Conservation (phyloP, 2,797 vertebrate genomes). For the Okamejei kenojei region DNA sequence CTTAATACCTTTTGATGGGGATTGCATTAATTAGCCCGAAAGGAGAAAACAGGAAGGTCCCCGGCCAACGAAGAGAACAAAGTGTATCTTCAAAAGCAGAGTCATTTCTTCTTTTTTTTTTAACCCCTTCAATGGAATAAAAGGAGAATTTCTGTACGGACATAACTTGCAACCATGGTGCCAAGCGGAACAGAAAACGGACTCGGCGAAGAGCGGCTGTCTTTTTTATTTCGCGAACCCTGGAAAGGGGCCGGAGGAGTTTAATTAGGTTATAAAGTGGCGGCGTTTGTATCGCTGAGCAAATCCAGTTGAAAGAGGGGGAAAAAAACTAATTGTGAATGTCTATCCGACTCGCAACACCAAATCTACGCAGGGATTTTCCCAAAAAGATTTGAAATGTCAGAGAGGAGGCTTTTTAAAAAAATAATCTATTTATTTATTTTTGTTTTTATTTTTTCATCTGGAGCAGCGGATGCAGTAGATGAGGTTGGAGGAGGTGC, state of each 20-base stretch:
- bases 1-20: conserved; percentile 44
- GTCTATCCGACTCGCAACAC: not conserved
- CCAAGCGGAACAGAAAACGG: conserved; percentile 10
- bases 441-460: no score
- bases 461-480: no score
- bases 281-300: not conserved
- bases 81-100: conserved; percentile 46
- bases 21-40: conserved; percentile 46
- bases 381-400: conserved; percentile 48
- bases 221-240: not conserved
- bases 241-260: not conserved
- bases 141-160: conserved; percentile 42
- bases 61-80: conserved; percentile 39
- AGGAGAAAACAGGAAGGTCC: conserved; percentile 41
- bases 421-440: no score
- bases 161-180: conserved; percentile 40
- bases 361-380: conserved; percentile 29
- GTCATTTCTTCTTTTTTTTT: conserved; percentile 35
- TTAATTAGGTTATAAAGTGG: conserved; percentile 36
- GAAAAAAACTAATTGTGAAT: no score
- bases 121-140: conserved; percentile 40
- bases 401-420: no score
- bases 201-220: not conserved
- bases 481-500: no score
- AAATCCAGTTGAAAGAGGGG: not conserved